Percentiles rank a stretch among this genome's conserved stretches.
phyloP scores from a whole-genome alignment of 2,888 invertebrate species.

The Drosophila eohydei region DNA sequence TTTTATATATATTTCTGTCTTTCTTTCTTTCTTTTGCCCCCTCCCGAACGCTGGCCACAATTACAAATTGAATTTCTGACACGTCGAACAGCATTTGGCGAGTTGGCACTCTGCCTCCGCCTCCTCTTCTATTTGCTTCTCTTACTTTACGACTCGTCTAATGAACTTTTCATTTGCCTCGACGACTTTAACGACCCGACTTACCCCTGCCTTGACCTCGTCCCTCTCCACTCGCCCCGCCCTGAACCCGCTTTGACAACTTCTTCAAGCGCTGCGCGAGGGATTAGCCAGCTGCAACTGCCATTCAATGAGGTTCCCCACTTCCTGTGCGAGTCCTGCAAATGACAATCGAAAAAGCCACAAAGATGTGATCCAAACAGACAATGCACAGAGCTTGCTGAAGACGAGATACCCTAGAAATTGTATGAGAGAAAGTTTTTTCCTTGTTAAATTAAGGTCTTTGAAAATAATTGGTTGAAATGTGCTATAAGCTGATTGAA shows the following conservation, averaged over 20 bases:
- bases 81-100: conserved; percentile 58
- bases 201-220: background rate
- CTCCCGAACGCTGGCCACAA: conserved; percentile 49
- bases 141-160: conserved; percentile 69
- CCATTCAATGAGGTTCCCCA: conserved; percentile 50
- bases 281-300: conserved; percentile 60
- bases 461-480: background rate
- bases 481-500: background rate
- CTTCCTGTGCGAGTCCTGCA: conserved; percentile 55
- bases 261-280: conserved; percentile 45
- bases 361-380: background rate
- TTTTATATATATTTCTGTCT: background rate
- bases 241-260: conserved; percentile 46
- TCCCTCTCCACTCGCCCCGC: background rate
- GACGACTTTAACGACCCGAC: conserved; percentile 52
- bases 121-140: background rate
- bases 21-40: background rate
- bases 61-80: conserved; percentile 79
- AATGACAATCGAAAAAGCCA: conserved; percentile 10
- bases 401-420: conserved; percentile 2
- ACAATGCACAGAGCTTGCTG: background rate
- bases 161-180: conserved; percentile 74
- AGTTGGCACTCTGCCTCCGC: conserved; percentile 17
- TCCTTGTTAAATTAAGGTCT: background rate
- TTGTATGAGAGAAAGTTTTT: too few relatives aligned